Conservation (phyloP, 2,113 vertebrate genomes). For the Alligator sinensis region DNA sequence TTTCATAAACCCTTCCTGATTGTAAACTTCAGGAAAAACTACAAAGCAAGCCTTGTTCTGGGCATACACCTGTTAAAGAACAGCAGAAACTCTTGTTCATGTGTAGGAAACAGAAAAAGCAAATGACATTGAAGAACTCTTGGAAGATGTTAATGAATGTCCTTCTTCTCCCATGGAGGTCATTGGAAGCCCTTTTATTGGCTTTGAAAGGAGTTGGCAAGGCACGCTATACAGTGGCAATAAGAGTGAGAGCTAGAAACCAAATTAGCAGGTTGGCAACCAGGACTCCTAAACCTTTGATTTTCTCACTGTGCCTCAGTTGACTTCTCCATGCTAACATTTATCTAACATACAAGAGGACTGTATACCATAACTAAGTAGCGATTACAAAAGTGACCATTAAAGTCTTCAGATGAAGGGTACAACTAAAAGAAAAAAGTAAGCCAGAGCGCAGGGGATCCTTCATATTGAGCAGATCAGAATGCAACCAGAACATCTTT, state of each 20-base stretch:
- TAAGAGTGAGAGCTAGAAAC: background rate
- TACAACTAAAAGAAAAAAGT: background rate
- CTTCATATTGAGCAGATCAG: background rate
- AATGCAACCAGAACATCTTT: background rate
- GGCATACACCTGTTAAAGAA: background rate
- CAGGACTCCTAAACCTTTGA: background rate
- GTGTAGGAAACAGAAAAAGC: background rate
- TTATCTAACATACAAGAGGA: background rate
- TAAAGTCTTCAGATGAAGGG: background rate
- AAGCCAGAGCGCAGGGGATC: background rate
- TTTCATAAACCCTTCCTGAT: background rate
- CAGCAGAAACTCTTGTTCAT: background rate
- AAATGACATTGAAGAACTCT: background rate
- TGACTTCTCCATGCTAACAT: background rate
- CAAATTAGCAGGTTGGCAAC: background rate
- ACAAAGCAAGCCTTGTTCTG: background rate
- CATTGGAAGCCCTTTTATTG: background rate
- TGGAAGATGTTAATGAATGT: background rate
- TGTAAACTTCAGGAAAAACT: background rate
- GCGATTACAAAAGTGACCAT: background rate
- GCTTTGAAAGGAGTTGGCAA: too few relatives aligned
- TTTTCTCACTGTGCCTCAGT: background rate
- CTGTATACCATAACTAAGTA: background rate
- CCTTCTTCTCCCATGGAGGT: background rate
- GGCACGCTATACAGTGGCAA: background rate